A percentile compares a stretch with the other conserved stretches of the same genome.
Evolutionary conservation across 2,797 vertebrate genomes (phyloP).

Genomic region (Sebastes kiyomatsui): DNA sequence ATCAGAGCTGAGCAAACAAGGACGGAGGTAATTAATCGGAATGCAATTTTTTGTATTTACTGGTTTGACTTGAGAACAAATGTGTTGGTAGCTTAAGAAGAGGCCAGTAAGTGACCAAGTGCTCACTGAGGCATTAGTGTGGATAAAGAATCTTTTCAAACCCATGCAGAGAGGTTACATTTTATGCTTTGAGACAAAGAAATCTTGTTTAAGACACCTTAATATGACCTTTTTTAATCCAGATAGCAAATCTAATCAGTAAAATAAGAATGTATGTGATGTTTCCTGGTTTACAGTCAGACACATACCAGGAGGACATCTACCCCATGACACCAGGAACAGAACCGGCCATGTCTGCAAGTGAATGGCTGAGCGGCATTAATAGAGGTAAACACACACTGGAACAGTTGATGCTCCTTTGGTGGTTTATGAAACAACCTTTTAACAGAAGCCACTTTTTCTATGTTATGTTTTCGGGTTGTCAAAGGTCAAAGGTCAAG

Average conservation of each 20-base stretch:
- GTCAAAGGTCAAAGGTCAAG: too few species aligned
- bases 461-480: too few species aligned
- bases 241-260: background rate
- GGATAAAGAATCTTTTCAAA: background rate
- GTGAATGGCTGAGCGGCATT: conserved; percentile 94
- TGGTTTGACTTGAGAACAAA: background rate
- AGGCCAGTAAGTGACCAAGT: background rate
- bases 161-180: background rate
- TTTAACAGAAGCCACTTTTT: background rate
- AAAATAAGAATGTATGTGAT: background rate
- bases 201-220: background rate
- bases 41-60: background rate
- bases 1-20: background rate
- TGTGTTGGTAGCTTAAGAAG: background rate
- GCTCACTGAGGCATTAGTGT: background rate
- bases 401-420: background rate
- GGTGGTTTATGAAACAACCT: background rate
- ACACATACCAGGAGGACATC: conserved; percentile 98
- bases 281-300: conserved; percentile 85
- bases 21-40: background rate
- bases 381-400: conserved; percentile 87
- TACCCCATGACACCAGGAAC: conserved; percentile 97
- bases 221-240: background rate
- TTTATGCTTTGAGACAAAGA: background rate
- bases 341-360: conserved; percentile 90